These are phyloP conservation scores for Calameuta idolon DNA, from an alignment of 2,888 invertebrate genomes.

Conservation along the genomic window DNA sequence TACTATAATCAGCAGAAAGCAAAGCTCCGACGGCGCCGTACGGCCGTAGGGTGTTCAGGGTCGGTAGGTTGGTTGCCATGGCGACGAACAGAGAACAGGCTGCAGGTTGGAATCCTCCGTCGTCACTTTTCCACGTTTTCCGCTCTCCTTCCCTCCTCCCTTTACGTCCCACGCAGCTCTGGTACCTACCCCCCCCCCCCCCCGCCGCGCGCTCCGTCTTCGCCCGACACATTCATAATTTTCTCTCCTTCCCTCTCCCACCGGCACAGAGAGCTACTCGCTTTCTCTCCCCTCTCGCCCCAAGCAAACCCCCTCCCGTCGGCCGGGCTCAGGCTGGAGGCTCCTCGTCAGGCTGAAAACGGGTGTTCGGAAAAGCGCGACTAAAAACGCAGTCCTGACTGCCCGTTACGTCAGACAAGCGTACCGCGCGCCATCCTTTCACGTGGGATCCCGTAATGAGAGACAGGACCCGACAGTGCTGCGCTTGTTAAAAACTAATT, in stretches of 20 bases:
- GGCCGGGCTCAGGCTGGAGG: too few relatives aligned
- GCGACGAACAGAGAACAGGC: conserved; percentile 48
- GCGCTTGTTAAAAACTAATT: conserved; percentile 51
- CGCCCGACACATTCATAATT: conserved; percentile 23
- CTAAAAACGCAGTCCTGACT: background rate
- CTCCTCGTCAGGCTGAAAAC: too few relatives aligned
- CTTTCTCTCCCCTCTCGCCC: background rate
- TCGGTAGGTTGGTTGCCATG: conserved; percentile 64
- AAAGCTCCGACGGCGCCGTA: conserved; percentile 56
- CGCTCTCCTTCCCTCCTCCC: conserved; percentile 9
- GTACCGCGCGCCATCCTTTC: background rate
- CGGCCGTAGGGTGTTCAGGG: conserved; percentile 59
- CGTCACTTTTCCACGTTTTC: conserved; percentile 27
- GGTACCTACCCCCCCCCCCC: too few relatives aligned
- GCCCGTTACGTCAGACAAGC: background rate
- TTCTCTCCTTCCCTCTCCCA: conserved; percentile 13
- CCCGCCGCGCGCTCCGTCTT: conserved; percentile 34
- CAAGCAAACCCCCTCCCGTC: too few relatives aligned
- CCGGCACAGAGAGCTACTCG: background rate
- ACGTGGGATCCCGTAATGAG: conserved; percentile 28
- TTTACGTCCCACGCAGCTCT: conserved; percentile 8
- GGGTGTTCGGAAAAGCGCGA: background rate
- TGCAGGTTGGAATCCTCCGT: conserved; percentile 33
- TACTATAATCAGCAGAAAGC: conserved; percentile 64
- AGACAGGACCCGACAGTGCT: conserved; percentile 28